Evolutionary conservation across 2,888 invertebrate species (phyloP).

Genomic region (Ellobium chinense): DNA sequence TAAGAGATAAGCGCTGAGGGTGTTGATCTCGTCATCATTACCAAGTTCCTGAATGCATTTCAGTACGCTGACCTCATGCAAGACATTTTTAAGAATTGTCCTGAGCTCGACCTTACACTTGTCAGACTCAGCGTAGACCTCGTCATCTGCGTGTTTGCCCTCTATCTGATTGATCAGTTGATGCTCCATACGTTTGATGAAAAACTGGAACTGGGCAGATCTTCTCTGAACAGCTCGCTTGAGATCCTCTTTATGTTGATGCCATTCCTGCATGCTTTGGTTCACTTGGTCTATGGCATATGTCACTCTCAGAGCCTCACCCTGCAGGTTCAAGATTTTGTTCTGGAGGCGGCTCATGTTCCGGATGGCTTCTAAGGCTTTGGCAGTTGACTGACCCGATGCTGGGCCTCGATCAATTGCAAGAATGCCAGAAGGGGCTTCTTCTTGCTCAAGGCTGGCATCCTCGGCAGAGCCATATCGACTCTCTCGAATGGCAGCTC

Average conservation of each 20-base stretch:
- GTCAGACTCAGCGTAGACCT: slow-evolving; percentile 47
- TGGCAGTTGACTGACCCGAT: background rate
- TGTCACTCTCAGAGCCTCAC: slow-evolving; percentile 53
- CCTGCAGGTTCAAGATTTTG: slow-evolving; percentile 54
- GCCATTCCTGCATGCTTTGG: slow-evolving; percentile 55
- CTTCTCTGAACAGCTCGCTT: slow-evolving; percentile 56
- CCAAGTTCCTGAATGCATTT: slow-evolving; percentile 51
- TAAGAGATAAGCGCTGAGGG: slow-evolving; percentile 43
- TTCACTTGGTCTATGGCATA: slow-evolving; percentile 55
- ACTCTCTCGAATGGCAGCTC: background rate
- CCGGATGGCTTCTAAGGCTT: slow-evolving; percentile 29
- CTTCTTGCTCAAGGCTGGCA: background rate
- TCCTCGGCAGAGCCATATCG: background rate
- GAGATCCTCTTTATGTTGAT: slow-evolving; percentile 53
- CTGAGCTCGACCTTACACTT: slow-evolving; percentile 45
- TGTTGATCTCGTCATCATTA: slow-evolving; percentile 48
- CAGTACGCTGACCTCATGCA: slow-evolving; percentile 52
- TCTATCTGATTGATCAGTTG: slow-evolving; percentile 60
- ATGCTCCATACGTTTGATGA: slow-evolving; percentile 59
- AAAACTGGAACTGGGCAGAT: slow-evolving; percentile 59
- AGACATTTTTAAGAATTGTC: slow-evolving; percentile 47
- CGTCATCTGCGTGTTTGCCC: slow-evolving; percentile 45
- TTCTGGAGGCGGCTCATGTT: slow-evolving; percentile 42
- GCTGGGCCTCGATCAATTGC: background rate
- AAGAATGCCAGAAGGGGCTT: background rate